Conservation (phyloP, 2,113 vertebrate species). For the Epinephelus lanceolatus region DNA sequence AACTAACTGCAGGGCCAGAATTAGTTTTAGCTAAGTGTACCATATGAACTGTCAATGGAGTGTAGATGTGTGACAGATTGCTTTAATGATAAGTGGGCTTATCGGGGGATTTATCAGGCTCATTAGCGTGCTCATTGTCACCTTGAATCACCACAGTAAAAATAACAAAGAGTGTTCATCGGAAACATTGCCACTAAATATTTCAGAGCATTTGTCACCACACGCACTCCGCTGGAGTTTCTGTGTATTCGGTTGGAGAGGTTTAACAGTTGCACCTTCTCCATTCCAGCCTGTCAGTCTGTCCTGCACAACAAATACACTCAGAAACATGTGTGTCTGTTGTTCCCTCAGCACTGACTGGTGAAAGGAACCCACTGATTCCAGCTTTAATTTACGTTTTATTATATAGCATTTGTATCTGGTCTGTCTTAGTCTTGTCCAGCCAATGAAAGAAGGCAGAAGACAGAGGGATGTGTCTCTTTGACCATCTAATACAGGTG, state of each 20-base stretch:
- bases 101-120: not conserved
- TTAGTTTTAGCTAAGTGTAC: not conserved
- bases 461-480: not conserved
- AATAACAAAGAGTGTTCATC: not conserved
- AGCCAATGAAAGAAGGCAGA: no score
- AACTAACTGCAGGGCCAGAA: not conserved
- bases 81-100: not conserved
- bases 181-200: not conserved
- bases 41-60: not conserved
- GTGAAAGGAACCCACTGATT: not conserved
- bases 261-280: conserved; percentile 3
- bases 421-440: not conserved
- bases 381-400: not conserved
- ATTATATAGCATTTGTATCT: not conserved
- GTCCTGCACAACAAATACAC: not conserved
- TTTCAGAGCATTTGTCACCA: not conserved
- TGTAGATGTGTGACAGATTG: not conserved
- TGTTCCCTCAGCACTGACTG: not conserved
- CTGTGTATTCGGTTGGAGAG: not conserved
- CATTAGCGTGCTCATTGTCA: conserved; percentile 5
- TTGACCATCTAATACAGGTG: not conserved
- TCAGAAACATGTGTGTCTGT: conserved; percentile 14
- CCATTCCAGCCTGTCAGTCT: conserved; percentile 28
- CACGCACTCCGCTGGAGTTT: not conserved
- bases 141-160: not conserved